Conservation (phyloP, 2,888 invertebrate species). For the Coenonympha glycerion region DNA sequence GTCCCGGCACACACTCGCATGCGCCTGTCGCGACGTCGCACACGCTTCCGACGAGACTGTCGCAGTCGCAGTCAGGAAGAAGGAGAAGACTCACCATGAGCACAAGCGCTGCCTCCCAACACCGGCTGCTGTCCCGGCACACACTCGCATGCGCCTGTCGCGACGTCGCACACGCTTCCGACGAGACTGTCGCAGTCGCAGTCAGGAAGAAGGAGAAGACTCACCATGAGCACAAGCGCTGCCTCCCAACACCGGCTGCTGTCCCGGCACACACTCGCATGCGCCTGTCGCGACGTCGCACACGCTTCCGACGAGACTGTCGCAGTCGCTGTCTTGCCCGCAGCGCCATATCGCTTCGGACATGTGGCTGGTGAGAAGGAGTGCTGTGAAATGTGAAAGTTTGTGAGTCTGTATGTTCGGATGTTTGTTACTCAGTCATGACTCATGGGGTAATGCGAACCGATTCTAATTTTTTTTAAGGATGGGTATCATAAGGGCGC, state of each 20-base stretch:
- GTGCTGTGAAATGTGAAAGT: conserved; percentile 37
- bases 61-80: too few relatives aligned
- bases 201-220: background rate
- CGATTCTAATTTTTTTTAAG: too few relatives aligned
- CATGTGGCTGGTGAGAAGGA: conserved; percentile 28
- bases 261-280: conserved; percentile 40
- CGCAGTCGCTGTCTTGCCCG: conserved; percentile 42
- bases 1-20: conserved; percentile 40
- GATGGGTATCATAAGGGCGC: too few relatives aligned
- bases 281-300: conserved; percentile 36
- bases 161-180: conserved; percentile 40
- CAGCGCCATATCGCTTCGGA: conserved; percentile 46
- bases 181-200: conserved; percentile 32
- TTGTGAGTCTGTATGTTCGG: too few relatives aligned
- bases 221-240: conserved; percentile 34
- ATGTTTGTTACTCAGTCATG: too few relatives aligned
- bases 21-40: conserved; percentile 36
- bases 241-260: conserved; percentile 41
- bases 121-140: conserved; percentile 38
- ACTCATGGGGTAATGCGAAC: too few relatives aligned
- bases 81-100: conserved; percentile 14
- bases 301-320: conserved; percentile 38
- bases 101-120: conserved; percentile 40
- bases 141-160: conserved; percentile 41
- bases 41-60: conserved; percentile 38